Conservation (phyloP, 2,797 vertebrate genomes). For the Sebastes glaucus region DNA sequence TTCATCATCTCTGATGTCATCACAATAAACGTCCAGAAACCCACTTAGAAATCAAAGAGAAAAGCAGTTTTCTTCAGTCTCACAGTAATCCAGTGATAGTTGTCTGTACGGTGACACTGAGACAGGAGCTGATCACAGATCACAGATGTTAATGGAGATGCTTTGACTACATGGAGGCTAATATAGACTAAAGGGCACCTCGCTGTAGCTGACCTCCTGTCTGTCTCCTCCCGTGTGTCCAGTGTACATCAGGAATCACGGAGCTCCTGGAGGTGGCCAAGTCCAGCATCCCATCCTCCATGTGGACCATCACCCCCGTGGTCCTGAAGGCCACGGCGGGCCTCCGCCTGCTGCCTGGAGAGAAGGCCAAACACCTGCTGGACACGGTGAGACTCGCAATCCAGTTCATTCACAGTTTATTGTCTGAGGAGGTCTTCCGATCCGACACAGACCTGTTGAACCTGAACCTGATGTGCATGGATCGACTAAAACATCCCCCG, state of each 20-base stretch:
- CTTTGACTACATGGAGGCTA: no score
- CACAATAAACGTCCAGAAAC: no score
- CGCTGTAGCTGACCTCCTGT: neutral
- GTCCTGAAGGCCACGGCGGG: constrained; percentile 95
- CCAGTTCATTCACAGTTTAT: neutral
- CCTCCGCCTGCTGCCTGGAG: constrained; percentile 88
- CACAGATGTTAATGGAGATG: no score
- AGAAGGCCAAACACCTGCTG: constrained; percentile 90
- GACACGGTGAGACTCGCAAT: constrained; percentile 79
- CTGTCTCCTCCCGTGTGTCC: neutral
- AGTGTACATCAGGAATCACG: constrained; percentile 87
- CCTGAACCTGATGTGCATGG: neutral
- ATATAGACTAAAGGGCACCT: no score
- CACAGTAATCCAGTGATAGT: no score
- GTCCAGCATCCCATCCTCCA: constrained; percentile 80
- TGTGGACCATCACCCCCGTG: constrained; percentile 88
- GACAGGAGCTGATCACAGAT: no score
- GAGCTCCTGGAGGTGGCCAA: constrained; percentile 88
- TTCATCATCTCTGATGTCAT: no score
- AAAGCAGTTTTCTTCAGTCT: no score
- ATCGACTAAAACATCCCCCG: neutral
- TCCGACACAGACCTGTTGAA: neutral
- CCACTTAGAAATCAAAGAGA: no score
- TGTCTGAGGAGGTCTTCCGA: neutral
- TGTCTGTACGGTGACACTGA: no score